Base-by-base conservation (phyloP, 2,113 vertebrate species). In the Cricetomys ansorgei region DNA sequence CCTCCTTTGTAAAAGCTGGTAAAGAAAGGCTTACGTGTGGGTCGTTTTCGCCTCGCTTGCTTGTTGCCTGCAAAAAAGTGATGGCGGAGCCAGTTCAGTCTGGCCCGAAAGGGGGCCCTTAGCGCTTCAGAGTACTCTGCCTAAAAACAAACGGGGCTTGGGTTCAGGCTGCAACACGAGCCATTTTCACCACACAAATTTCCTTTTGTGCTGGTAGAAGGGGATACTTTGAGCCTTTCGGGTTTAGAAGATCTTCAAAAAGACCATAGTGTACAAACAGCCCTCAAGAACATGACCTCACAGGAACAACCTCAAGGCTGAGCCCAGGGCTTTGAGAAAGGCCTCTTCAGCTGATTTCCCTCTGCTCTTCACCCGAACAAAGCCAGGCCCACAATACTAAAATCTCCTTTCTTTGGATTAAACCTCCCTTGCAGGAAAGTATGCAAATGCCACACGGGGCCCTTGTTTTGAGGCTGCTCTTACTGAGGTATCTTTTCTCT, bases 371-470 rank as follows among this genome's bases (percentile, higher is more conserved):
- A 97, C 96, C 92, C 94, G 96, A 98, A 99, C 98, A 99, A 99
- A 99, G 99, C 96, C 86, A 94, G 94, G 92, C 92, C 98, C 98
- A 98, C 98, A 98, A 98, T 97, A 98, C 97, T 2, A 25, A 98
- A 99, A 98, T 98, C 98, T 98, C 75, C 98, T 98, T 98, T 98
- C 98, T 98, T 98, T 9, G 97, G 98, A 98, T 98, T 98, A 99
- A 98, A 98, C 96, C 92, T 93, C 97, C 93, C 98, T 98, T 98
- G 98, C 98, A 97, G 94, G 93, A 97, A 96, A 98, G 95, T 98
- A 99, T 99, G 99, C 98, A 98, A 99, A 99, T 98, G 95, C 70
- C 27, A 50, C 91, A 87, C 37, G 2, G 97, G 95, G 97, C 97
- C 96, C 89, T 98, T 98, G 86, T 83, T 97, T 92, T 84, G 97